Evolutionary conservation across 2,113 vertebrate genomes (phyloP).

Genomic region (Chelonoidis abingdonii): DNA sequence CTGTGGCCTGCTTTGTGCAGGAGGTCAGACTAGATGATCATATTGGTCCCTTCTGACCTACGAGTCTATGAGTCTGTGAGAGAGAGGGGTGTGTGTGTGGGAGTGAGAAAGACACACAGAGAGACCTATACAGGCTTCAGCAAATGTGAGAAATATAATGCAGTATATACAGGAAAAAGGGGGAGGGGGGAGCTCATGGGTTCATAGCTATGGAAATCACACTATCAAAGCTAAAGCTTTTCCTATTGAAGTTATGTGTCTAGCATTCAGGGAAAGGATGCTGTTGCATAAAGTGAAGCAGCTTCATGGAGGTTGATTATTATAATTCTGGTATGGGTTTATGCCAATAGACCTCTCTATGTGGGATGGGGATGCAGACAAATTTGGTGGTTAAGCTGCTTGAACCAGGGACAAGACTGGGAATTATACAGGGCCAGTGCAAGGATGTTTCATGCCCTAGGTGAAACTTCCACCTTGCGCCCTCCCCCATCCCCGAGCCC

Average conservation of each 20-base stretch:
- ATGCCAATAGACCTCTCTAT: neutral
- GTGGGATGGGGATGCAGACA: constrained; percentile 13
- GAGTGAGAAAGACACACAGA: neutral
- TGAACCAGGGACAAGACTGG: constrained; percentile 28
- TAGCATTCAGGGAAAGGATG: neutral
- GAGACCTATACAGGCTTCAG: neutral
- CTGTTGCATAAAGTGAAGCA: constrained; percentile 8
- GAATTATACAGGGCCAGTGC: constrained; percentile 3
- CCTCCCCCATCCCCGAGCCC: too few relatives aligned
- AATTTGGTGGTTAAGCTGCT: constrained; percentile 7
- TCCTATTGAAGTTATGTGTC: constrained; percentile 61
- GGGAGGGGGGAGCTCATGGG: neutral
- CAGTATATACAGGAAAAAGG: neutral
- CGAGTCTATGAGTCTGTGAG: neutral
- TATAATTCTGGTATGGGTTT: neutral
- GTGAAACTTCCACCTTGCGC: too few relatives aligned
- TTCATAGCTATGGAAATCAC: rapidly evolving
- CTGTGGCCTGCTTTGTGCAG: too few relatives aligned
- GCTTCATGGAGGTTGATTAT: neutral
- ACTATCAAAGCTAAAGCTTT: neutral
- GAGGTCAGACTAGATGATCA: too few relatives aligned
- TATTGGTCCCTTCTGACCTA: too few relatives aligned
- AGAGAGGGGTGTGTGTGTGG: rapidly evolving
- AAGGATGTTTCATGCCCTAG: too few relatives aligned
- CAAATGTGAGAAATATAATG: neutral